Conservation (phyloP, 2,113 vertebrate species). For the Rafetus swinhoei region DNA sequence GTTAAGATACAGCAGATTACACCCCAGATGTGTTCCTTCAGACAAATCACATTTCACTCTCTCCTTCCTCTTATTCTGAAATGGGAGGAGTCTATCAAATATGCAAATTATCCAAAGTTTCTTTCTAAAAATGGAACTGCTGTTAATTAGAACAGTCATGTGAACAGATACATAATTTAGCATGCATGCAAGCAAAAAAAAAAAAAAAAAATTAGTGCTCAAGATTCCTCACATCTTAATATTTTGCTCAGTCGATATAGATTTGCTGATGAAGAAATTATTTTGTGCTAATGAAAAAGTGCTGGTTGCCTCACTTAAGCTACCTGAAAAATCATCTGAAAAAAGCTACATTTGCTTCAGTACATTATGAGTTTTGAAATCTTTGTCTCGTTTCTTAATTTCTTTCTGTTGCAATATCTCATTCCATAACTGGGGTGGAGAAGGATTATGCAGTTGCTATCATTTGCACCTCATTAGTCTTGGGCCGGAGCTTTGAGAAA, state of each 20-base stretch:
- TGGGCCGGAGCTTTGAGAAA: constrained; percentile 84
- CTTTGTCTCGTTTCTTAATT: constrained; percentile 74
- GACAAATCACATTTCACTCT: constrained; percentile 68
- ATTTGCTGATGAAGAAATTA: constrained; percentile 64
- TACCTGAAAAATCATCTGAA: constrained; percentile 66
- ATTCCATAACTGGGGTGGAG: constrained; percentile 81
- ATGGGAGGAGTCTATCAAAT: constrained; percentile 52
- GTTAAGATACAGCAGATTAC: constrained; percentile 79
- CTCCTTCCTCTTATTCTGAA: constrained; percentile 26
- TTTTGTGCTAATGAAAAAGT: constrained; percentile 66
- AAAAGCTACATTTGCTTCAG: constrained; percentile 51
- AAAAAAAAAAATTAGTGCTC: constrained; percentile 40
- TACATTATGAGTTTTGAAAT: constrained; percentile 70
- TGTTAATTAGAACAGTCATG: constrained; percentile 59
- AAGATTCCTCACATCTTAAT: constrained; percentile 50
- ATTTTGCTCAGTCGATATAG: constrained; percentile 44
- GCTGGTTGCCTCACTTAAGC: constrained; percentile 61
- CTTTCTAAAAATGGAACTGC: constrained; percentile 52
- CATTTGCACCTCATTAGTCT: constrained; percentile 90
- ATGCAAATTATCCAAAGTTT: constrained; percentile 59
- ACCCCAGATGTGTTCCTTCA: constrained; percentile 78
- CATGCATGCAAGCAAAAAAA: constrained; percentile 25
- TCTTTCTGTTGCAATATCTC: constrained; percentile 79
- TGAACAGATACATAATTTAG: constrained; percentile 64
- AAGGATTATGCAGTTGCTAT: constrained; percentile 80